Evolutionary conservation across 2,888 invertebrate species (phyloP).

Genomic region (Lasius platythorax): DNA sequence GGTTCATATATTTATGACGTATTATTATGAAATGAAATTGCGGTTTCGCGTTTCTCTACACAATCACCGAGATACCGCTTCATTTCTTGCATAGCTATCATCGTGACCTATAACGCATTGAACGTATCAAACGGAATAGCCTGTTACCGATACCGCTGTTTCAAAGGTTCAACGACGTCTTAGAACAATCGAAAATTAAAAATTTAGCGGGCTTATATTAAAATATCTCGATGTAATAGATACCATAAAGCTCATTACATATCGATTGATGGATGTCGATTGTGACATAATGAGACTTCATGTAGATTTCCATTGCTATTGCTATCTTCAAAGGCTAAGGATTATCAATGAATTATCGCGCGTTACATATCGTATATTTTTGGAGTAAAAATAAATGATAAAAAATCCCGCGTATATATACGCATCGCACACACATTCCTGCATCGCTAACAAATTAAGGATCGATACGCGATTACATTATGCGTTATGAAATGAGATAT

Average conservation of each 20-base stretch:
- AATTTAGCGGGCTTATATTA: neutral
- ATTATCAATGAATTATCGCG: slow-evolving; percentile 23
- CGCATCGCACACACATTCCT: neutral
- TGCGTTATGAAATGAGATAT: slow-evolving; percentile 6
- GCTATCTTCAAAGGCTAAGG: neutral
- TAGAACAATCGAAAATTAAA: neutral
- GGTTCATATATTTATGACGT: neutral
- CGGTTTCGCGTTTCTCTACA: neutral
- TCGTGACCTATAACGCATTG: neutral
- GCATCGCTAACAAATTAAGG: neutral
- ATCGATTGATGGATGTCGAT: neutral
- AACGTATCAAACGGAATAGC: neutral
- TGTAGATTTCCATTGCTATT: slow-evolving; percentile 8
- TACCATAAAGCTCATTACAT: neutral
- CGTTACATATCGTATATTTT: neutral
- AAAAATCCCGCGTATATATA: neutral
- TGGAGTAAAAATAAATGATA: slow-evolving; percentile 7
- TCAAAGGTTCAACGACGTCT: neutral
- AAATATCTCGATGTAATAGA: neutral
- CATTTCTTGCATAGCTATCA: neutral
- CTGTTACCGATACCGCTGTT: neutral
- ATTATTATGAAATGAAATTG: neutral
- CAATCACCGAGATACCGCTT: neutral
- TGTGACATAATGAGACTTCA: neutral
- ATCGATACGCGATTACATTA: neutral